A percentile compares a stretch with the other conserved stretches of the same genome.
phyloP scores from a whole-genome alignment of 2,113 vertebrate species.

The Bos indicus region DNA sequence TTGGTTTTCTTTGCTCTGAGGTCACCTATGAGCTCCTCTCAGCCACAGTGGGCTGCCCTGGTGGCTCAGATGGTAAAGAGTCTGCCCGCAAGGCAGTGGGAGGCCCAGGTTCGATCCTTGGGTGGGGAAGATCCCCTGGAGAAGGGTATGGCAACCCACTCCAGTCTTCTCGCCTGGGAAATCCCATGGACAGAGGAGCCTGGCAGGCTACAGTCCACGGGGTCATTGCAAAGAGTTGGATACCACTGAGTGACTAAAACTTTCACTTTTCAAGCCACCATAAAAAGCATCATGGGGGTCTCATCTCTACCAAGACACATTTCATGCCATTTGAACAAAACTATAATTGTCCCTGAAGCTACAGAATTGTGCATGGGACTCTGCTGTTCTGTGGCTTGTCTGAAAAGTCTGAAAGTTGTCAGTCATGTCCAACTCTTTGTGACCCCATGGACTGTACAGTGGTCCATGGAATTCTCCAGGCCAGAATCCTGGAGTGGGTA shows the following conservation, averaged over 20 bases:
- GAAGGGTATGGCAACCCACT: not conserved
- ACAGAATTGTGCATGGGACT: not conserved
- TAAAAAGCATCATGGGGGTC: not conserved
- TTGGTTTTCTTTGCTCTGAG: not conserved
- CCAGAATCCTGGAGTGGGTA: not conserved
- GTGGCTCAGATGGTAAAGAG: not conserved
- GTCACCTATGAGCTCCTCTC: not conserved
- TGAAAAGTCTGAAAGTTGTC: not conserved
- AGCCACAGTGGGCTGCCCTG: not conserved
- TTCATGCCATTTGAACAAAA: not conserved
- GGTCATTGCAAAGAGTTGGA: not conserved
- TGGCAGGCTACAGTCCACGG: fast-evolving
- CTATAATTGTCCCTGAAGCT: not conserved
- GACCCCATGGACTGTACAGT: not conserved
- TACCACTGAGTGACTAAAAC: not conserved
- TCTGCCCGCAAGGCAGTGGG: fast-evolving
- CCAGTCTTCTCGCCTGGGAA: not conserved
- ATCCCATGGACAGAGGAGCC: not conserved
- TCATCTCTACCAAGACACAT: not conserved
- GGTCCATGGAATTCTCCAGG: not conserved
- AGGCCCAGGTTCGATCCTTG: not conserved
- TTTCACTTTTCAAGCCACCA: fast-evolving
- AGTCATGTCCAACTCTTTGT: not conserved
- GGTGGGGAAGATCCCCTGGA: not conserved
- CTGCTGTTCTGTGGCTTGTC: fast-evolving